Base-by-base conservation (phyloP, 1,140 invertebrate genomes). In the Onthophagus taurus region DNA sequence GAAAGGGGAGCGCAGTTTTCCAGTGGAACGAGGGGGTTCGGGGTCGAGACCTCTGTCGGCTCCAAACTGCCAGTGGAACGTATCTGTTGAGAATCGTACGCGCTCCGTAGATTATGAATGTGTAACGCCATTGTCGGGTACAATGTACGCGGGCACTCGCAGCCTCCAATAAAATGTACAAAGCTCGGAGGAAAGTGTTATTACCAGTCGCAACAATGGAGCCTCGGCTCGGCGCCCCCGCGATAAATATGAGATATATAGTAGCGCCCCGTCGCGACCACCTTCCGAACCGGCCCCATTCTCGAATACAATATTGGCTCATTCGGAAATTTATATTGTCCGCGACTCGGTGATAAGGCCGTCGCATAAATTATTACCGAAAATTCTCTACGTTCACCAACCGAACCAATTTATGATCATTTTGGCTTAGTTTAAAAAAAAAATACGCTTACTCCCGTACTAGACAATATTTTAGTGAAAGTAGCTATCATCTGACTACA, bases 261-360 rank as follows among this genome's bases (percentile, higher is more conserved):
- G 51, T 55, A 49, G 38, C 48, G 36, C 38, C 48, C 50, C 45
- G 23, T 36, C 48, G 43, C 29, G n/a, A n/a, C n/a, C n/a, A n/a
- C n/a, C n/a, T n/a, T n/a, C n/a, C n/a, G n/a, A n/a, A n/a, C 24
- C 45, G 41, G 45, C 37, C 49, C 36, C 37, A 26, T 24, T 41
- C 26, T 21, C 43, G 42, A 52, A 49, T 50, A 52, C 48, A 57
- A 54, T 58, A 60, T 56, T 56, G 55, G 51, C 44, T 45, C 48
- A 55, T 59, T 59, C 50, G 49, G 47, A 57, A 61, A 58, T 58
- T 58, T 58, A 58, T 60, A 58, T 58, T 57, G 55, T 58, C 54
- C 48, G 53, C 48, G 51, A 50, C n/a, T n/a, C 57, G 54, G 53
- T 58, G 59, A 61, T 61, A 59, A 61, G 57, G 59, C 53, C 44